Percentiles rank a stretch among this genome's conserved stretches.
These are phyloP conservation scores for Amblyraja radiata DNA, from an alignment of 2,797 vertebrate genomes.

Conservation along the genomic window DNA sequence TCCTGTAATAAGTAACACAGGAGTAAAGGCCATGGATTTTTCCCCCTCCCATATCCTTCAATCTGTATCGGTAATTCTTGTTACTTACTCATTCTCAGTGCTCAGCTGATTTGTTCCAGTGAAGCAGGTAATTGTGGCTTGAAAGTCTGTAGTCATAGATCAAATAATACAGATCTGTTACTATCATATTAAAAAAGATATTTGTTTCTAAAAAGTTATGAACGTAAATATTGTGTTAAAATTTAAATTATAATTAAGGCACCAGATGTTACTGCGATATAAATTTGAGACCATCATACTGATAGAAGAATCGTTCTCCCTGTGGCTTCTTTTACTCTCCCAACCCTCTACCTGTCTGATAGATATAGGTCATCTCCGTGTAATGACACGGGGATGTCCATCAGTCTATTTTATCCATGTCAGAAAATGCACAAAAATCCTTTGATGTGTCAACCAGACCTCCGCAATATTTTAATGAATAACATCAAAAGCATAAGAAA, in stretches of 20 bases:
- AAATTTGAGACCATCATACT: background rate
- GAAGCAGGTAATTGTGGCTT: background rate
- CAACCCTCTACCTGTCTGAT: background rate
- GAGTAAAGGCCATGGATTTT: background rate
- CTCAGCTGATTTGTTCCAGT: background rate
- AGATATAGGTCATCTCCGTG: too few species aligned
- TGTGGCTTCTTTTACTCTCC: too few species aligned
- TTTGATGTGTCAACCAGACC: too few species aligned
- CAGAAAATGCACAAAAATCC: too few species aligned
- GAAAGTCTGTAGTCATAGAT: background rate
- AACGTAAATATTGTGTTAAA: background rate
- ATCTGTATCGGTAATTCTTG: background rate
- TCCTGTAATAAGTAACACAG: background rate
- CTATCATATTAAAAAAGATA: background rate
- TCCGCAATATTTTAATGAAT: too few species aligned
- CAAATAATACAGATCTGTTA: background rate
- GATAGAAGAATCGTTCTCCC: background rate
- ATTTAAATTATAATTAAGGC: background rate
- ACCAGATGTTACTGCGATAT: background rate
- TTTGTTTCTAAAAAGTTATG: too few species aligned
- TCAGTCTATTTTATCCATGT: too few species aligned
- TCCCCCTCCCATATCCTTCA: background rate
- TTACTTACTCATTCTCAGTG: background rate
- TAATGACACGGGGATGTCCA: too few species aligned
- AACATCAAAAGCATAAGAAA: too few species aligned